phyloP scores from a whole-genome alignment of 1,140 invertebrate species.

The Stegodyphus mimosarum region DNA sequence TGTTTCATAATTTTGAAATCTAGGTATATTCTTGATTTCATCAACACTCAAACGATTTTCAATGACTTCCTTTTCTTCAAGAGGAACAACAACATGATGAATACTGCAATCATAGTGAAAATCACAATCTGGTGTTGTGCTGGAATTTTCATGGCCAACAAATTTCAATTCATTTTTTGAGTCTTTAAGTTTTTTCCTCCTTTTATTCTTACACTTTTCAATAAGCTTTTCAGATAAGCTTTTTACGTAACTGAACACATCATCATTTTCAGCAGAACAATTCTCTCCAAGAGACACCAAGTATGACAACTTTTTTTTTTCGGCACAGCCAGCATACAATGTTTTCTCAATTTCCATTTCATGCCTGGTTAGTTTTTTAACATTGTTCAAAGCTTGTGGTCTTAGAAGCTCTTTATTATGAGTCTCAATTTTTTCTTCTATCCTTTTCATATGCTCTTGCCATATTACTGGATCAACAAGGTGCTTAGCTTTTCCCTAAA shows the following conservation, averaged over 20 bases:
- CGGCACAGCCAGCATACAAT: slow-evolving; percentile 41
- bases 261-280: neutral
- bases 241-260: slow-evolving; percentile 24
- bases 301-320: slow-evolving; percentile 18
- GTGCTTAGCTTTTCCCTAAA: slow-evolving; percentile 1
- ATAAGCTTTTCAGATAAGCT: slow-evolving; percentile 31
- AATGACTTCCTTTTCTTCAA: slow-evolving; percentile 62
- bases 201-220: slow-evolving; percentile 14
- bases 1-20: slow-evolving; percentile 70
- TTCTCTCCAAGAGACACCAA: slow-evolving; percentile 7
- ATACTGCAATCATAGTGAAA: slow-evolving; percentile 34
- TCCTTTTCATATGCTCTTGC: slow-evolving; percentile 2
- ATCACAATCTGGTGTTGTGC: neutral
- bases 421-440: slow-evolving; percentile 34
- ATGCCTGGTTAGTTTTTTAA: slow-evolving; percentile 52
- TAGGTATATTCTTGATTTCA: slow-evolving; percentile 70
- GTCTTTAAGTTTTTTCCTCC: slow-evolving; percentile 3
- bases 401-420: slow-evolving; percentile 20
- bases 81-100: slow-evolving; percentile 47
- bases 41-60: slow-evolving; percentile 67
- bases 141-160: neutral
- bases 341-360: slow-evolving; percentile 57
- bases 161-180: neutral
- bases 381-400: slow-evolving; percentile 12
- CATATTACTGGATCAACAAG: slow-evolving; percentile 28